Conservation (phyloP, 2,888 invertebrate species). For the Kuschelorhynchus macadamiae region DNA sequence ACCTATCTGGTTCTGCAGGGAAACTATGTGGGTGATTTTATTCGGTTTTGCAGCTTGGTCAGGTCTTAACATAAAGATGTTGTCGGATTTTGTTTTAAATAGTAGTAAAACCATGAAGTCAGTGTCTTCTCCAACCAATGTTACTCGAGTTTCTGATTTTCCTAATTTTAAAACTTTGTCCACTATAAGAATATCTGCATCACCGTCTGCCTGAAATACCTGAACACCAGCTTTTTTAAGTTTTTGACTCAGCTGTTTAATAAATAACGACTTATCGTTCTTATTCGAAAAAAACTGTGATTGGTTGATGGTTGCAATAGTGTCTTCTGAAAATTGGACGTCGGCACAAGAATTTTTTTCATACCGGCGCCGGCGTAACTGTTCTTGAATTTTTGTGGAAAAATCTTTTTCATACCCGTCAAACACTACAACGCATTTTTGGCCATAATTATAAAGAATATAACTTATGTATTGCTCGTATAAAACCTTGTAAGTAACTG, state of each 20-base stretch:
- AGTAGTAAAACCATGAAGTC: not conserved
- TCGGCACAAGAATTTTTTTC: not conserved
- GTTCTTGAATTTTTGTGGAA: not conserved
- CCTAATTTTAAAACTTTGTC: too few species aligned
- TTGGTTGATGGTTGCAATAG: not conserved
- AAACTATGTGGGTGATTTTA: too few species aligned
- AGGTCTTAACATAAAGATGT: too few species aligned
- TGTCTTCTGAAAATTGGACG: not conserved
- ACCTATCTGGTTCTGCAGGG: too few species aligned
- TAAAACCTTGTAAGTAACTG: not conserved
- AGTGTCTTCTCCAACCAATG: not conserved
- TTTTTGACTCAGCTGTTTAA: not conserved
- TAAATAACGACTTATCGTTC: not conserved
- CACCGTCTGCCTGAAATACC: too few species aligned
- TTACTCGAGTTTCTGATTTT: not conserved
- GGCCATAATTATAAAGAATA: constrained; percentile 1
- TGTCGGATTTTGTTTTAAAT: too few species aligned
- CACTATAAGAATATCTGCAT: not conserved
- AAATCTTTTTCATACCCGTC: not conserved
- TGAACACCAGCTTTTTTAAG: too few species aligned
- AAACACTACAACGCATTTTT: not conserved
- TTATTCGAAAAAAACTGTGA: not conserved
- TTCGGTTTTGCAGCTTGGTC: too few species aligned
- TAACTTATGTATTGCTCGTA: constrained; percentile 2
- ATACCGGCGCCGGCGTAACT: not conserved